phyloP scores from a whole-genome alignment of 2,888 invertebrate species.

The Campoplex nolae region DNA sequence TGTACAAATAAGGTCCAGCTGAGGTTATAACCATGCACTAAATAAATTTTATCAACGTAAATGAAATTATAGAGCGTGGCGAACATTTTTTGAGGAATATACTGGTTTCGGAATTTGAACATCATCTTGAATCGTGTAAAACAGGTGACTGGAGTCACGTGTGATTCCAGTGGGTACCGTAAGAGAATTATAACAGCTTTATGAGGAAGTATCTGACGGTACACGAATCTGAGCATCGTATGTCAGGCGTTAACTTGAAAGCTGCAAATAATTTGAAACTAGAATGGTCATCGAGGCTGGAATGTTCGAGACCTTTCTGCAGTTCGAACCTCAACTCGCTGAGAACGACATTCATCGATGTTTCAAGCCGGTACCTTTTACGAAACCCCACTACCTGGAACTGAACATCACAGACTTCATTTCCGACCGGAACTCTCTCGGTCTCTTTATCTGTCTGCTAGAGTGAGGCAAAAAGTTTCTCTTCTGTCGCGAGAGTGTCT shows the following conservation, averaged over 20 bases:
- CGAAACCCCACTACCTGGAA: not conserved
- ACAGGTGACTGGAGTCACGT: not conserved
- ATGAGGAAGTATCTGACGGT: too few relatives aligned
- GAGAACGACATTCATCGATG: not conserved
- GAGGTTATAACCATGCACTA: too few relatives aligned
- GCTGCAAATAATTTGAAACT: not conserved
- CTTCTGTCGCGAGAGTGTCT: conserved; percentile 21
- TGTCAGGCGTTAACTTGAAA: not conserved
- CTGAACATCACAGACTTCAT: not conserved
- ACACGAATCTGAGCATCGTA: not conserved
- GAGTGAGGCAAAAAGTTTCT: conserved; percentile 60
- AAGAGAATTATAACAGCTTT: too few relatives aligned
- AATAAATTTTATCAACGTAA: not conserved
- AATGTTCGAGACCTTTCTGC: not conserved
- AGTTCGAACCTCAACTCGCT: not conserved
- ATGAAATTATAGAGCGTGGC: not conserved
- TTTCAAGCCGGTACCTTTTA: conserved; percentile 3
- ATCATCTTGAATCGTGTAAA: too few relatives aligned
- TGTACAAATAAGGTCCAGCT: too few relatives aligned
- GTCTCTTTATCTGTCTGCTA: conserved; percentile 44
- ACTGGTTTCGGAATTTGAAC: not conserved
- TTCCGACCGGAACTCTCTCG: conserved; percentile 44
- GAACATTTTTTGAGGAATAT: not conserved
- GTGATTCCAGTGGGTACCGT: too few relatives aligned
- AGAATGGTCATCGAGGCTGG: not conserved